Conservation (phyloP, 2,888 invertebrate species). For the Drosophila mayaguana region DNA sequence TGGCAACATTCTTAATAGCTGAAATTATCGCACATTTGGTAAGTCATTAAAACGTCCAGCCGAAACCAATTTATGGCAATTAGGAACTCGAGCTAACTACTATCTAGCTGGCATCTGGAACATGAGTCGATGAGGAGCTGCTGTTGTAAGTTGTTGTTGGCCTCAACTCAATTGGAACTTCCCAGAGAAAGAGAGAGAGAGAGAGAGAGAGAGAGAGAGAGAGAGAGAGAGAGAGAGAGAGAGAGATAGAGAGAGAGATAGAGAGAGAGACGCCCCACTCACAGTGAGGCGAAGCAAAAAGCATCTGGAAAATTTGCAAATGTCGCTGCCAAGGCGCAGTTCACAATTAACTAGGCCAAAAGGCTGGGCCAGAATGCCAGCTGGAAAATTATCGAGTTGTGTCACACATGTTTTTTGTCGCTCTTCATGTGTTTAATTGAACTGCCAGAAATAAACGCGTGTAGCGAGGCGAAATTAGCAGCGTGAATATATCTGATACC, state of each 20-base stretch:
- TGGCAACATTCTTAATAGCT: slow-evolving; percentile 35
- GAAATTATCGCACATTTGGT: slow-evolving; percentile 47
- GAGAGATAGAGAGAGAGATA: no score
- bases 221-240: no score
- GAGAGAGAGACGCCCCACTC: neutral
- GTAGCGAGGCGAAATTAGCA: slow-evolving; percentile 17
- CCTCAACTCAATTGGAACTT: slow-evolving; percentile 21
- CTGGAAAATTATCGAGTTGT: slow-evolving; percentile 58
- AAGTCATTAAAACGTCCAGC: slow-evolving; percentile 48
- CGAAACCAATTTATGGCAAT: slow-evolving; percentile 53
- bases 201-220: neutral
- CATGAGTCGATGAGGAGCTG: slow-evolving; percentile 23
- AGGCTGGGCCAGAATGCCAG: slow-evolving; percentile 33
- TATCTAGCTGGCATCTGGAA: slow-evolving; percentile 25
- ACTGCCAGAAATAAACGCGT: slow-evolving; percentile 57
- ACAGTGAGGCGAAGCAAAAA: slow-evolving; percentile 13
- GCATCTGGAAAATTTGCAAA: slow-evolving; percentile 36
- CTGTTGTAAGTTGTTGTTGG: slow-evolving; percentile 5
- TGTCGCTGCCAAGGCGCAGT: slow-evolving; percentile 45
- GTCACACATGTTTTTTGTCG: slow-evolving; percentile 62
- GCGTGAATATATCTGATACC: slow-evolving; percentile 15
- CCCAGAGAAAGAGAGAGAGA: neutral
- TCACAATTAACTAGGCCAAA: slow-evolving; percentile 59
- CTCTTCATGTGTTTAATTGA: slow-evolving; percentile 70
- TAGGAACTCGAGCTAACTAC: slow-evolving; percentile 23